Evolutionary conservation across 2,888 invertebrate species (phyloP).

Genomic region (Aquatica leii): DNA sequence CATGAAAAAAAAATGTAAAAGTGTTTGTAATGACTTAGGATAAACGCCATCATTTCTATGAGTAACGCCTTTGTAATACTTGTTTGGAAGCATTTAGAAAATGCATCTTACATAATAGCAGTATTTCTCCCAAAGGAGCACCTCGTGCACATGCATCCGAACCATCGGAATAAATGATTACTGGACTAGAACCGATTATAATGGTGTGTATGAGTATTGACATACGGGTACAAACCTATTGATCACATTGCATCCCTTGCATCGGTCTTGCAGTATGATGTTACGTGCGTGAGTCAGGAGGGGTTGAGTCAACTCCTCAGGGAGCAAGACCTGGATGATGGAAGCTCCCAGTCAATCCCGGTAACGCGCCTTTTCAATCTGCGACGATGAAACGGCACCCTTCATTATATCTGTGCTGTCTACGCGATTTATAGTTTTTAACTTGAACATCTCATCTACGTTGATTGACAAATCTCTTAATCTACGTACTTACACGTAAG

Average conservation of each 20-base stretch:
- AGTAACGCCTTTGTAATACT: too few relatives aligned
- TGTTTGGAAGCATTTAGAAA: too few relatives aligned
- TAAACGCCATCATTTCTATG: too few relatives aligned
- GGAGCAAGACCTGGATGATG: conserved; percentile 58
- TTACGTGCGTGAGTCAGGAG: conserved; percentile 52
- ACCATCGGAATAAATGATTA: conserved; percentile 37
- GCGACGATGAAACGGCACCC: conserved; percentile 54
- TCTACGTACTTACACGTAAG: neutral
- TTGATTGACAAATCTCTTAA: conserved; percentile 32
- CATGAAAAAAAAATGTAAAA: neutral
- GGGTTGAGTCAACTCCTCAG: conserved; percentile 55
- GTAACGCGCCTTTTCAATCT: conserved; percentile 61
- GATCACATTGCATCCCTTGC: conserved; percentile 39
- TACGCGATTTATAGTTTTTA: conserved; percentile 43
- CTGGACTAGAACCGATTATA: conserved; percentile 38
- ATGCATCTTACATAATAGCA: too few relatives aligned
- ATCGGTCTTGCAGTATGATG: conserved; percentile 43
- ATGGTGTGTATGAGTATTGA: conserved; percentile 38
- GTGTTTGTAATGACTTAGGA: too few relatives aligned
- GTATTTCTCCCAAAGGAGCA: conserved; percentile 2
- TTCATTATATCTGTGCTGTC: conserved; percentile 51
- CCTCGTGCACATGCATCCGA: conserved; percentile 11
- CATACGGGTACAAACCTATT: conserved; percentile 39
- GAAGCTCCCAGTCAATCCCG: conserved; percentile 59
- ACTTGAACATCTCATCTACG: conserved; percentile 30